Evolutionary conservation across 2,888 invertebrate genomes (phyloP).

Genomic region (Danaus chrysippus): DNA sequence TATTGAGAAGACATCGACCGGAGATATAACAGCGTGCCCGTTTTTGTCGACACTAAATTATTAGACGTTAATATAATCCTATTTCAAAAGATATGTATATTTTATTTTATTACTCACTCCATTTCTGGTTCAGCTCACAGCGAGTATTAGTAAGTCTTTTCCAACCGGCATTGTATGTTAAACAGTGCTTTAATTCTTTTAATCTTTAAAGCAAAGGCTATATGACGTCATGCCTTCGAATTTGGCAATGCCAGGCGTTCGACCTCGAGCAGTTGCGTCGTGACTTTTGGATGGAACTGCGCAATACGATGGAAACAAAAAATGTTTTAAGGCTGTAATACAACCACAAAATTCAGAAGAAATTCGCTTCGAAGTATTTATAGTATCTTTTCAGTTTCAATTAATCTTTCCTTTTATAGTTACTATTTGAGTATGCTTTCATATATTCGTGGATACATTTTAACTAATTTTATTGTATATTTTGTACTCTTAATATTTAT

Average conservation of each 20-base stretch:
- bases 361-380: too few species aligned
- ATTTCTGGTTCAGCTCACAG: neutral
- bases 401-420: too few species aligned
- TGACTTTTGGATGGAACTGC: constrained; percentile 39
- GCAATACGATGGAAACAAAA: constrained; percentile 34
- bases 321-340: constrained; percentile 14
- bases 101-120: constrained; percentile 3
- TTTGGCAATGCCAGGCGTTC: constrained; percentile 68
- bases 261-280: constrained; percentile 57
- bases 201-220: constrained; percentile 11
- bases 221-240: constrained; percentile 59
- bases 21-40: constrained; percentile 48
- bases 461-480: too few species aligned
- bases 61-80: constrained; percentile 41
- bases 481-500: too few species aligned
- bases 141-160: neutral
- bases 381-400: too few species aligned
- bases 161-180: constrained; percentile 9
- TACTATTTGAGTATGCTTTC: too few species aligned
- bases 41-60: constrained; percentile 44
- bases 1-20: constrained; percentile 48
- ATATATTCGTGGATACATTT: too few species aligned
- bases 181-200: constrained; percentile 7
- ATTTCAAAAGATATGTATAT: neutral
- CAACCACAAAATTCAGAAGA: neutral